A percentile compares a stretch with the other conserved stretches of the same genome.
Conservation (phyloP, 2,888 invertebrate species). For the Phania funesta region DNA sequence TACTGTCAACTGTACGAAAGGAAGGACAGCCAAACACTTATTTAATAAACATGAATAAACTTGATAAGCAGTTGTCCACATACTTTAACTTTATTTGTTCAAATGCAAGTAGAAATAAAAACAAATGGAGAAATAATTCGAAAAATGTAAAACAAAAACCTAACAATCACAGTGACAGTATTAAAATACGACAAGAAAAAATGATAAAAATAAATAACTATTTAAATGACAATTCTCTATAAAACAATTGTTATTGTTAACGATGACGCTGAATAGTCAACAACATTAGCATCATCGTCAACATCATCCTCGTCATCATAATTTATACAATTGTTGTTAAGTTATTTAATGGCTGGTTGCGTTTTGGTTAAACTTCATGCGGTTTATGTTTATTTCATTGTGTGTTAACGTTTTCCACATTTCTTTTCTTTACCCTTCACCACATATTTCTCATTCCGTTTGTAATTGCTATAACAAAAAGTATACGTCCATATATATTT, state of each 20-base stretch:
- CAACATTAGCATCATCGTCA: too few relatives aligned
- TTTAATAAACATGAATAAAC: conserved; percentile 62
- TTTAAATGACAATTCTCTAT: conserved; percentile 34
- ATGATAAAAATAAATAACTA: conserved; percentile 10
- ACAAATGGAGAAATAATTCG: conserved; percentile 50
- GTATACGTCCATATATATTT: too few relatives aligned
- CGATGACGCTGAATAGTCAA: conserved; percentile 1
- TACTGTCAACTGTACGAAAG: conserved; percentile 22
- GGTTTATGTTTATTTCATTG: conserved; percentile 33
- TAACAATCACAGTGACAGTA: conserved; percentile 20
- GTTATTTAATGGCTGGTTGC: conserved; percentile 58
- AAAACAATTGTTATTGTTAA: conserved; percentile 21
- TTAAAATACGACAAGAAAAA: conserved; percentile 19
- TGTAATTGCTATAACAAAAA: too few relatives aligned
- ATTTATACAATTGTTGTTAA: conserved; percentile 34
- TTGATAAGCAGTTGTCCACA: conserved; percentile 59
- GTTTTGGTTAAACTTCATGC: conserved; percentile 45
- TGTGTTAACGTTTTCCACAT: neutral
- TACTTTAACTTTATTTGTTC: conserved; percentile 59
- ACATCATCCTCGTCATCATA: neutral
- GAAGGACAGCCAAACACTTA: conserved; percentile 36
- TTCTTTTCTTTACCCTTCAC: too few relatives aligned
- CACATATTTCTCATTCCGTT: too few relatives aligned
- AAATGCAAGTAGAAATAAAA: conserved; percentile 32
- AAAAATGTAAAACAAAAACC: conserved; percentile 26